Base-by-base conservation (phyloP, 1,140 invertebrate species). In the Brachystomella parvula region DNA sequence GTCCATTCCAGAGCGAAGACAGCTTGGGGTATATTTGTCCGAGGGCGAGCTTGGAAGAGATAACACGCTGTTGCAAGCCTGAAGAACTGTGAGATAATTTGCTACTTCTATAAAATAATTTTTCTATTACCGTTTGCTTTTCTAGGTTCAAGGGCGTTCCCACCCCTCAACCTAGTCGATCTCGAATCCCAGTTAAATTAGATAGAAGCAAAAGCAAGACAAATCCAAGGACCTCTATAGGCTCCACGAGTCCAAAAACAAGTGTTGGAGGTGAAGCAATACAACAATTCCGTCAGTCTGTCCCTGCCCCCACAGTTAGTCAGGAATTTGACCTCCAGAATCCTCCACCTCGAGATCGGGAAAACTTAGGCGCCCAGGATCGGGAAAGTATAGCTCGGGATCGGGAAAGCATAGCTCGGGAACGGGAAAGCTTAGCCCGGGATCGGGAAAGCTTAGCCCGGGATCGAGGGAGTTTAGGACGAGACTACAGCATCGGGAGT, bases 1-100 rank as follows among this genome's bases (percentile, higher is more conserved):
- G 49, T 53, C 12, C 24, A 24, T 53, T 53, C 39, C 39, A 53
- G 49, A 53, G 49, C 24, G 49, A 53, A 15, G 49, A 53, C 35
- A 39, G 35, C 6, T 24, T 53, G 15, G 49, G 49, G 21, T 53
- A 53, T 24, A 24, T 53, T 24, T 53, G 49, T 53, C 49, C 49
- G 24, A 53, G 49, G 49, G 49, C 49, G 12, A 17, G 12, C 21
- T 6, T 53, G 49, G 49, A 53, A 39, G 6, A 39, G 19, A 9
- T 39, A 26, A 26, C 24, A 12, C 12, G 6, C 21, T 15, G 49
- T 24, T 15, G 49, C 49, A 53, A 19, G 6, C 12, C 12, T 6
- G 24, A 12, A 15, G 24, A 53, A 53, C 12, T 53, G 49, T 53
- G 24, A 53, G 49, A 24, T 15, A 12, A 9, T 24, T 17, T 24